Conservation (phyloP, 2,888 invertebrate species). For the Bursaphelenchus okinawaensis region DNA sequence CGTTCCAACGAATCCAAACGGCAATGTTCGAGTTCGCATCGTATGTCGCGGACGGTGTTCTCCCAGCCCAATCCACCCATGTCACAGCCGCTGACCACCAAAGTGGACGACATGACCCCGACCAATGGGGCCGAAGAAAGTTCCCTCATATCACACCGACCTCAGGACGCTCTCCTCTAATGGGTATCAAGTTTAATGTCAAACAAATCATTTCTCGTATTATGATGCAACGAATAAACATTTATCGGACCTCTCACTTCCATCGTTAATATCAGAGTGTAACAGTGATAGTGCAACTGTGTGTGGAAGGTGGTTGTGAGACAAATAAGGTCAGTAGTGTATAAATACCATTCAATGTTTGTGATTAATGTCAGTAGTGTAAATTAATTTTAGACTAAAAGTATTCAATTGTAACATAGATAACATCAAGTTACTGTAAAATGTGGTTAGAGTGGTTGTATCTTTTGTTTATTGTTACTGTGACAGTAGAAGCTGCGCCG, state of each 20-base stretch:
- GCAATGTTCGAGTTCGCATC: conserved; percentile 3
- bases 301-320: background rate
- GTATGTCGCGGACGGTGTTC: background rate
- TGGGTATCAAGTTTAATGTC: background rate
- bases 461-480: conserved; percentile 9
- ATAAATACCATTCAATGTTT: no score
- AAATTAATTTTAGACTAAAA: no score
- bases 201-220: background rate
- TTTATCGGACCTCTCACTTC: background rate
- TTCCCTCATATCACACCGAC: background rate
- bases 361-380: no score
- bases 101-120: background rate
- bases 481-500: conserved; percentile 9
- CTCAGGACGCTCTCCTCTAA: conserved; percentile 11
- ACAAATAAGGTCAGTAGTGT: background rate
- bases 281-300: background rate
- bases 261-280: background rate
- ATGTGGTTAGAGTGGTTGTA: conserved; percentile 20
- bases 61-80: background rate
- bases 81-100: background rate
- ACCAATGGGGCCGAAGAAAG: background rate
- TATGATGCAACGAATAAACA: background rate
- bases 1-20: conserved; percentile 25
- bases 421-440: no score
- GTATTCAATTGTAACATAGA: no score